Base-by-base conservation (phyloP, 2,888 invertebrate species). In the Sphaeridia pumilis region DNA sequence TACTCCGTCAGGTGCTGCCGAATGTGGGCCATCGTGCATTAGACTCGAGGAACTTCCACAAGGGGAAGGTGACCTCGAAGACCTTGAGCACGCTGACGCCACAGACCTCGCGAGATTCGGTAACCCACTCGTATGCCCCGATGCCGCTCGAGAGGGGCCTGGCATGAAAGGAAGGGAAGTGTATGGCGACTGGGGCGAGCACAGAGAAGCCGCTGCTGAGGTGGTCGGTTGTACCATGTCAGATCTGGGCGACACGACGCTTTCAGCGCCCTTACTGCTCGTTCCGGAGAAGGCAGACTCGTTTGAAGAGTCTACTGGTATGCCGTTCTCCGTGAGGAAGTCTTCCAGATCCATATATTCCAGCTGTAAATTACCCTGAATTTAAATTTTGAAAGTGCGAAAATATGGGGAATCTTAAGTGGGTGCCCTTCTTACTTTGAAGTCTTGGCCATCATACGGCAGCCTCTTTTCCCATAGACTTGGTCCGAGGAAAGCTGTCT, bases 331-430 rank as follows among this genome's bases (percentile, higher is more conserved):
- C 69, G 87, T 88, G 69, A 93, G 80, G 76, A 93, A 93, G 76
- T 93, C 93, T 75, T 94, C 93, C 76, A 94, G 77, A 76, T 93
- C 93, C 76, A 93, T 92, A 74, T 92, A 93, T 87, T 90, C 78
- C 66, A 78, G 77, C 65, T 67, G 59, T n/a, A 47, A 35, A 25
- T 47, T 14, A 38, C 3, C 17, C 5, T 38, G 38, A 20, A 31
- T 31, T 31, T 10, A 31, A 31, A n/a, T n/a, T n/a, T n/a, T 31
- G 7, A 31, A 31, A 31, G 14, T 31, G 14, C 14, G 14, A 31
- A 31, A 10, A 31, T 31, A 10, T 31, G 31, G 31, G 31, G 31
- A 31, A 10, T 7, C 7, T 14, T 31, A 14, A 31, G 14, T 31
- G 7, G n/a, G n/a, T 14, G 17, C 20, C 36, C 36, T 17, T 36